These are phyloP conservation scores for Clanis bilineata DNA, from an alignment of 2,888 invertebrate genomes.

Conservation along the genomic window DNA sequence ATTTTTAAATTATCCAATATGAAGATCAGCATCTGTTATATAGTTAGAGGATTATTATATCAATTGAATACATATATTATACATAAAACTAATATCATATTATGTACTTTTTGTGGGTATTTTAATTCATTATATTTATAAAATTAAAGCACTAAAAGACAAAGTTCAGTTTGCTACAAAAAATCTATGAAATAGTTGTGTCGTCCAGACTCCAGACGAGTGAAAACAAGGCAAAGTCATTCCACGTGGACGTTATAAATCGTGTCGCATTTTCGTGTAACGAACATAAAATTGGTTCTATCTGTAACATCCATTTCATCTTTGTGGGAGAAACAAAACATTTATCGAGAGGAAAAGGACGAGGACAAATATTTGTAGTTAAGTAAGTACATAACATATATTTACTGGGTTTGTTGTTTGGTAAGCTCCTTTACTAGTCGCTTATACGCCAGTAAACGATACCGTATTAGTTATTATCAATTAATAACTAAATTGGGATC, in stretches of 20 bases:
- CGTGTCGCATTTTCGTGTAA: conserved; percentile 7
- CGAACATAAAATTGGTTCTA: conserved; percentile 13
- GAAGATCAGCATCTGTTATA: too few species aligned
- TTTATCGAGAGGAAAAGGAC: conserved; percentile 6
- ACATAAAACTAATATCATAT: too few species aligned
- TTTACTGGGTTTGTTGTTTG: background rate
- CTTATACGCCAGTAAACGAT: background rate
- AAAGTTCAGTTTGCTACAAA: too few species aligned
- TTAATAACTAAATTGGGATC: background rate
- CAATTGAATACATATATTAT: too few species aligned
- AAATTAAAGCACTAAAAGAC: too few species aligned
- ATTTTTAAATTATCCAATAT: too few species aligned
- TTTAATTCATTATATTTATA: too few species aligned
- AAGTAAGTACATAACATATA: background rate
- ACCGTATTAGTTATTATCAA: background rate
- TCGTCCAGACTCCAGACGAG: background rate
- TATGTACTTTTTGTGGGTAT: too few species aligned
- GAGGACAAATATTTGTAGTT: background rate
- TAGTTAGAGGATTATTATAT: too few species aligned
- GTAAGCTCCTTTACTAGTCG: background rate
- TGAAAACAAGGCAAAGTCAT: background rate
- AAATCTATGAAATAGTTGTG: too few species aligned
- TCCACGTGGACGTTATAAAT: conserved; percentile 3
- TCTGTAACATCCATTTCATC: conserved; percentile 13
- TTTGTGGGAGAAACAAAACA: conserved; percentile 10